Base-by-base conservation (phyloP, 2,888 invertebrate genomes). In the Netelia fuscicornis region DNA sequence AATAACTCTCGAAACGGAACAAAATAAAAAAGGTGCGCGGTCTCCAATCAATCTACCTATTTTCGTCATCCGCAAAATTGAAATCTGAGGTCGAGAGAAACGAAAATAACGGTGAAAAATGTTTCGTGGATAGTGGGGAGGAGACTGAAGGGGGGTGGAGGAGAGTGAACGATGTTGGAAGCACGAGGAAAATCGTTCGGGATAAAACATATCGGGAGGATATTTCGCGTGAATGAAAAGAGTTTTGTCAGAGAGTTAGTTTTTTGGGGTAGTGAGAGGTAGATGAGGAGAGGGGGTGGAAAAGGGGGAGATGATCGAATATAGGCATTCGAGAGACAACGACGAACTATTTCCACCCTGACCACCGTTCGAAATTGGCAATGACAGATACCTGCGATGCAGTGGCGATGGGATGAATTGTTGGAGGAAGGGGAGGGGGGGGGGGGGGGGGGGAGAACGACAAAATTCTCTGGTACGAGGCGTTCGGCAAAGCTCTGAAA, bases 321-420 rank as follows among this genome's bases (percentile, higher is more conserved):
- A 64, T 56, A 74, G 62, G 52, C 52, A 64, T 54, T 60, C 52
- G 23, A 42, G 72, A 64, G 70, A 68, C 48, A 72, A 58, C 75
- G 54, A 78, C 76, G 60, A 80, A 85, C 86, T 83, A 85, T 87
- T 88, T 86, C 65, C 84, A 81, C 56, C 37, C 81, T 81, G 81
- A 86, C 84, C 86, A 72, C 83, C 74, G 77, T 52, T 86, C 81
- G 84, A 88, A 88, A 88, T 86, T 88, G 87, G 79, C 86, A 85
- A 87, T 85, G 88, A 85, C 88, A 85, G 82, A 79, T 85, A 65
- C 54, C 56, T 48, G 65, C 48, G 67, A 80, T 56, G 52, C 65
- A 64, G 20, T 30, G 58, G 42, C 76, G 56, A 71, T 54, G 74
- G 54, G 44, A n/a, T 48, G 67, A 25, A 56, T 68, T 48, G 25